Percentiles rank a stretch among this genome's conserved stretches.
phyloP scores from a whole-genome alignment of 2,113 vertebrate genomes.

The Phyllopteryx taeniolatus region DNA sequence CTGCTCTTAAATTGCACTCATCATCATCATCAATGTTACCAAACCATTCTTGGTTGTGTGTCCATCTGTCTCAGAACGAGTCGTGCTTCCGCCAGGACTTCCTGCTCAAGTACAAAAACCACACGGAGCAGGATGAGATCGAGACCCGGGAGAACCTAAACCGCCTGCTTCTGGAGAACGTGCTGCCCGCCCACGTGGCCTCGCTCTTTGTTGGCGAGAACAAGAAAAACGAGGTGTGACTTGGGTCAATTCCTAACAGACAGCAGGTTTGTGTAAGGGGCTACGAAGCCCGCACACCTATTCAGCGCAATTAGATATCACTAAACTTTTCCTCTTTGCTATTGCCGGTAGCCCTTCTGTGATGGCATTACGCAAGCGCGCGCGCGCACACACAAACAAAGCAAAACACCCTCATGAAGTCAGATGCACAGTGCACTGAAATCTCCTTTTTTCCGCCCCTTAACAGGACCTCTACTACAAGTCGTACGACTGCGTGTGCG shows the following conservation, averaged over 20 bases:
- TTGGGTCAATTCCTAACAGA: no score
- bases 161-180: slow-evolving; percentile 93
- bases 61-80: slow-evolving; percentile 77
- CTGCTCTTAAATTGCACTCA: not conserved
- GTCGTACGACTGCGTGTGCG: slow-evolving; percentile 95
- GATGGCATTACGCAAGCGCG: no score
- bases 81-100: slow-evolving; percentile 90
- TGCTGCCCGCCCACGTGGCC: slow-evolving; percentile 92
- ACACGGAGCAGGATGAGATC: slow-evolving; percentile 91
- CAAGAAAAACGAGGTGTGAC: slow-evolving; percentile 90
- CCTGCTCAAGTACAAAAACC: slow-evolving; percentile 94
- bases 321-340: no score
- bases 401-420: no score
- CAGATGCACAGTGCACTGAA: not conserved
- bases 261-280: no score
- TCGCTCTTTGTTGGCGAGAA: slow-evolving; percentile 91
- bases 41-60: no score
- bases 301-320: no score
- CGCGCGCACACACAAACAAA: no score
- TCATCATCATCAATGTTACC: not conserved
- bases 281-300: no score
- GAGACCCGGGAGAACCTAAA: slow-evolving; percentile 97
- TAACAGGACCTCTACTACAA: slow-evolving; percentile 95
- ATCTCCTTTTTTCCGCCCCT: not conserved
- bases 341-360: no score